phyloP scores from a whole-genome alignment of 2,888 invertebrate species.

The Eucera pruinosa region DNA sequence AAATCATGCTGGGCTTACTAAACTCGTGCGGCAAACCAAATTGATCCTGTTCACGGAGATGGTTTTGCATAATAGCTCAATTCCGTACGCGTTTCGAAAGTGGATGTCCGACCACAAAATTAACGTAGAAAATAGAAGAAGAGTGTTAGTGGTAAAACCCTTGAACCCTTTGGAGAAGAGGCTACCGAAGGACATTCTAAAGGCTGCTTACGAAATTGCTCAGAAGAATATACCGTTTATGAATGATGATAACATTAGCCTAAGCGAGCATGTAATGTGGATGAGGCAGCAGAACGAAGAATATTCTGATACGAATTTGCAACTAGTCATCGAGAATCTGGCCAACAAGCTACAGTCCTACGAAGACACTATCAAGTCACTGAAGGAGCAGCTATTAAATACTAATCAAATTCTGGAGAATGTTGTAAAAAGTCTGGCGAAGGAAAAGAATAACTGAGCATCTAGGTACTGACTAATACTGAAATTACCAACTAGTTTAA shows the following conservation, averaged over 20 bases:
- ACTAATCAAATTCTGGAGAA: conserved; percentile 77
- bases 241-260: conserved; percentile 70
- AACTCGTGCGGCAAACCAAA: conserved; percentile 85
- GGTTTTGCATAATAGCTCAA: conserved; percentile 83
- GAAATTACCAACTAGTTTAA: conserved; percentile 23
- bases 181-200: conserved; percentile 83
- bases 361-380: conserved; percentile 75
- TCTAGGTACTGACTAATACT: conserved; percentile 43
- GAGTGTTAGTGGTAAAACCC: conserved; percentile 84
- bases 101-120: conserved; percentile 83
- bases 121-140: conserved; percentile 82
- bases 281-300: conserved; percentile 72
- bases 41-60: conserved; percentile 85
- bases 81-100: conserved; percentile 82
- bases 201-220: conserved; percentile 84
- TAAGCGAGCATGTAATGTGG: conserved; percentile 72
- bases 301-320: conserved; percentile 62
- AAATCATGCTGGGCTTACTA: conserved; percentile 85
- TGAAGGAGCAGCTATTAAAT: conserved; percentile 76
- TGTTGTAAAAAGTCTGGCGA: conserved; percentile 66
- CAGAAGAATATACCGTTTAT: conserved; percentile 77
- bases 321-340: conserved; percentile 73
- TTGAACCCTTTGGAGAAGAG: conserved; percentile 84
- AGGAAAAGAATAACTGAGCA: conserved; percentile 55
- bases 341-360: conserved; percentile 73